Base-by-base conservation (phyloP, 23 tunicate genomes). In the Botrylloides violaceus region DNA sequence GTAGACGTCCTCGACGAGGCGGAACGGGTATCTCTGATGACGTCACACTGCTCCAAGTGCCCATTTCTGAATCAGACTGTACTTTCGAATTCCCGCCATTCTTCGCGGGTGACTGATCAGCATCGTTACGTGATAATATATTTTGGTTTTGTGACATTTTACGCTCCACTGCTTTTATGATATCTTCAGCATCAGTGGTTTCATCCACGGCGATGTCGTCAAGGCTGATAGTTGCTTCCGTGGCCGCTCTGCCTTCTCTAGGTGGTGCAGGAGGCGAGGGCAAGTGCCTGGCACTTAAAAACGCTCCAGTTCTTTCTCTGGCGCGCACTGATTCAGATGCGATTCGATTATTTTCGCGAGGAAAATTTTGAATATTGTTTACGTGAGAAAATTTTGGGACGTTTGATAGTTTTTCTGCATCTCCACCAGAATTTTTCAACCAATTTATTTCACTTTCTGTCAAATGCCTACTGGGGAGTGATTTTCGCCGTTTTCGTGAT, bases 401-500 rank as follows among this genome's bases (percentile, higher is more conserved):
- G 74, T 39, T 31, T 24, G 21, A 20, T 4, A 1, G 6, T 4
- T 23, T 9, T 9, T 37, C 37, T 0, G 18, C 71, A 31, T 29
- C 36, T 4, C 56, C 74, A 23, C 32, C 56, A 28, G 26, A 35
- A 7, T 68, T 23, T 35, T n/a, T 15, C 7, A 36, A 25, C 74
- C 74, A 68, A 32, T 37, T 38, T 56, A 68, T 19, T 25, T 68
- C 74, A 56, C 74, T 68, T 43, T 68, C 74, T 37, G 74, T 68
- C 25, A 68, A 43, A 39, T 68, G 58, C 74, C 36, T 22, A 22
- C 74, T 37, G 0, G 74, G 74, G 0, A 43, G 37, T 1, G 74
- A 68, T 32, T 1, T 68, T 43, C 58, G 36, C 29, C 27, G 30
- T 20, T 25, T 25, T 0, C 15, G 21, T 0, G 65, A 15, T 43